These are phyloP conservation scores for Anseranas semipalmata DNA, from an alignment of 2,113 vertebrate genomes.

Conservation along the genomic window DNA sequence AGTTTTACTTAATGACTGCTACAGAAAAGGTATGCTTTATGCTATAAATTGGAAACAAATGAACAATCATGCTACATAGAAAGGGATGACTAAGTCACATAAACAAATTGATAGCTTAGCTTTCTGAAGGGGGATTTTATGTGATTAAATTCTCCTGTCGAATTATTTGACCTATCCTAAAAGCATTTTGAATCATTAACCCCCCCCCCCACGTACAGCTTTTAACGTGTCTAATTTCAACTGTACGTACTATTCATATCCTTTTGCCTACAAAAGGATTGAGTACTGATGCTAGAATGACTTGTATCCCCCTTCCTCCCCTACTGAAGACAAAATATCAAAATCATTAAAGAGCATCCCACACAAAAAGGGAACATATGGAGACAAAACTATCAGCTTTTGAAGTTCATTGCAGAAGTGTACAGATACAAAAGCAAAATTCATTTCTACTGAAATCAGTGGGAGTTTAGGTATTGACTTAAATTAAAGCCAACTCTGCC, in stretches of 20 bases:
- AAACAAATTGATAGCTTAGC: constrained; percentile 7
- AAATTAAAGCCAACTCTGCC: constrained; percentile 10
- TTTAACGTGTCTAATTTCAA: constrained; percentile 31
- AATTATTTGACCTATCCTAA: constrained; percentile 13
- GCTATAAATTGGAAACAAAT: constrained; percentile 40
- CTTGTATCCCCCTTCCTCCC: neutral
- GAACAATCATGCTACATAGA: constrained; percentile 40
- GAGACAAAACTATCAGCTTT: constrained; percentile 35
- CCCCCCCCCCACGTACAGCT: neutral
- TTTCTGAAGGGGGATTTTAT: neutral
- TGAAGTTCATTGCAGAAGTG: neutral
- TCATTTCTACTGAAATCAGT: neutral
- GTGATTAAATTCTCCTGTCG: neutral
- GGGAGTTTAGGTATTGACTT: neutral
- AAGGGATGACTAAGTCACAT: constrained; percentile 33
- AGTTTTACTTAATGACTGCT: constrained; percentile 22
- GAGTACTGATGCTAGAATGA: neutral
- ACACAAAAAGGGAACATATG: constrained; percentile 9
- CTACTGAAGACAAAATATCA: constrained; percentile 27
- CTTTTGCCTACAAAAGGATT: neutral
- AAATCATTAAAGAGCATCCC: constrained; percentile 24
- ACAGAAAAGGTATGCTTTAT: constrained; percentile 10
- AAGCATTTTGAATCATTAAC: neutral
- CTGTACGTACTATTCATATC: neutral
- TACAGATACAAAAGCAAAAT: neutral